Evolutionary conservation across 1,140 invertebrate genomes (phyloP).

Genomic region (Mamestra configurata): DNA sequence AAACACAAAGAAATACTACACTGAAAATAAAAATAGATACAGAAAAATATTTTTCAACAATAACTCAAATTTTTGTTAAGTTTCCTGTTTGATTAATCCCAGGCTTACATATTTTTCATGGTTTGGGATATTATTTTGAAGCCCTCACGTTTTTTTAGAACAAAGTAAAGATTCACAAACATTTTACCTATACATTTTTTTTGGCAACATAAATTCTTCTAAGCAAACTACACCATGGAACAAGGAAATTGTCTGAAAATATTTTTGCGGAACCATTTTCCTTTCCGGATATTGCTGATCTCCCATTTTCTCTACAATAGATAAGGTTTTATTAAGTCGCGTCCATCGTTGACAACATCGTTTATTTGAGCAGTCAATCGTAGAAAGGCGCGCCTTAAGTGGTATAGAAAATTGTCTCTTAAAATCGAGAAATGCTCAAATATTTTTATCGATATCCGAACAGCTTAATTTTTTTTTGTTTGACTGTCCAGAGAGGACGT

Average conservation of each 20-base stretch:
- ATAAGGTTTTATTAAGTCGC: constrained; percentile 33
- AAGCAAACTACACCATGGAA: neutral
- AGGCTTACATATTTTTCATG: too few species aligned
- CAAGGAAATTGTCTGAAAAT: neutral
- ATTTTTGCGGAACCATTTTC: constrained; percentile 24
- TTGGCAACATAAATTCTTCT: neutral
- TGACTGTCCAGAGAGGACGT: neutral
- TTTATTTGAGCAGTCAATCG: constrained; percentile 23
- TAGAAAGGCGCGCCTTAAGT: neutral
- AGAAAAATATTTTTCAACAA: too few species aligned
- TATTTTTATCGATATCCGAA: neutral
- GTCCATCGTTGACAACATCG: constrained; percentile 13
- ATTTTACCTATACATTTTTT: neutral
- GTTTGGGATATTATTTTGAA: too few species aligned
- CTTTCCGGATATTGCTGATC: constrained; percentile 34
- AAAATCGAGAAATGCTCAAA: constrained; percentile 11
- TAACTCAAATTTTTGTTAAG: too few species aligned
- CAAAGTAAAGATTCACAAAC: too few species aligned
- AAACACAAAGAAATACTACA: neutral
- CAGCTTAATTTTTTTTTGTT: neutral
- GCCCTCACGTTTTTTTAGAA: too few species aligned
- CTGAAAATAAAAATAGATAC: too few species aligned
- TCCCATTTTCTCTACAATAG: neutral
- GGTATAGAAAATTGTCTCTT: constrained; percentile 3
- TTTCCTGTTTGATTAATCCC: too few species aligned